phyloP scores from a whole-genome alignment of 2,113 vertebrate genomes.

The Sisor rabdophorus region DNA sequence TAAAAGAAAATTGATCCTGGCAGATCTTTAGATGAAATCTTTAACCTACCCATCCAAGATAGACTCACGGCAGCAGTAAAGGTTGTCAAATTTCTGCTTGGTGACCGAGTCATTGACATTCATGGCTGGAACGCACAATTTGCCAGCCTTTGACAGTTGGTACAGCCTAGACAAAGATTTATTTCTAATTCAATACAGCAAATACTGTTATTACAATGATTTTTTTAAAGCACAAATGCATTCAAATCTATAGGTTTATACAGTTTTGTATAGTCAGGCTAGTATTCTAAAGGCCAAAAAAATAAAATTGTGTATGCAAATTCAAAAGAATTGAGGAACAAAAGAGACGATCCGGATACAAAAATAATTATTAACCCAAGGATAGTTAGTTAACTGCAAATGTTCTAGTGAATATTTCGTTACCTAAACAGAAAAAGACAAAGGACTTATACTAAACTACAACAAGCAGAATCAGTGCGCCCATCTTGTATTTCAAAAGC shows the following conservation, averaged over 20 bases:
- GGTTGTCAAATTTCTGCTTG: conserved; percentile 97
- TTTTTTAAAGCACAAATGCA: background rate
- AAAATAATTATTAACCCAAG: background rate
- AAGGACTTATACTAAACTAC: background rate
- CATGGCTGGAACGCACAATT: conserved; percentile 95
- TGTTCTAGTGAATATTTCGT: background rate
- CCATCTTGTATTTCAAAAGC: background rate
- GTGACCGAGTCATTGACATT: conserved; percentile 97
- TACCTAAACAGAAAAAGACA: no score
- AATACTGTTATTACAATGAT: background rate
- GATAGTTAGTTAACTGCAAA: background rate
- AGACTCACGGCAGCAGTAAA: conserved; percentile 95
- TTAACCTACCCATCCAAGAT: conserved; percentile 86
- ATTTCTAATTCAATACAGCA: background rate
- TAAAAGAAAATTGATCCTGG: background rate
- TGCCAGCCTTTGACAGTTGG: conserved; percentile 93
- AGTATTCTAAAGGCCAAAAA: background rate
- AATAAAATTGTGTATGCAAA: background rate
- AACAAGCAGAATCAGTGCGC: background rate
- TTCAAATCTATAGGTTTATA: background rate
- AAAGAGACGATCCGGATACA: background rate
- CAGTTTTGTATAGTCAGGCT: background rate
- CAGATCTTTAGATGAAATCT: no score
- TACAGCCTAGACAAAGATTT: conserved; percentile 75
- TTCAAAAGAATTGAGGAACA: background rate